These are phyloP conservation scores for Chaitophorus viminalis DNA, from an alignment of 2,888 invertebrate genomes.

Conservation along the genomic window DNA sequence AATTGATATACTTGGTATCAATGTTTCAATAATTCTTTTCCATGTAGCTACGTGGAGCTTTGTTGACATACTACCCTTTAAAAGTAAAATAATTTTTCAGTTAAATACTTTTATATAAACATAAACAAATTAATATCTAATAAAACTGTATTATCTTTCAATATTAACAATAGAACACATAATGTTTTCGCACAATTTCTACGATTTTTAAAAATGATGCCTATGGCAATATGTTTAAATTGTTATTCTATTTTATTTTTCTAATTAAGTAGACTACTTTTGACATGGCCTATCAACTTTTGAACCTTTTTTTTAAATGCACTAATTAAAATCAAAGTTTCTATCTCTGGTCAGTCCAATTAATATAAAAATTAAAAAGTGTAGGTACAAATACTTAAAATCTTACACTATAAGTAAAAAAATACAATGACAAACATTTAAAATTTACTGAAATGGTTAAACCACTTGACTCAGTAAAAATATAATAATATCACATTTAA, in stretches of 20 bases:
- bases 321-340: too few species aligned
- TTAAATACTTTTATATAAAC: not conserved
- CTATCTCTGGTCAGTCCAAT: too few species aligned
- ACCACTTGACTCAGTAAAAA: not conserved
- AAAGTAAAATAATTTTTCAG: not conserved
- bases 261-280: too few species aligned
- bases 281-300: too few species aligned
- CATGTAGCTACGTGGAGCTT: conserved; percentile 22
- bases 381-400: too few species aligned
- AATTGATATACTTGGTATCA: conserved; percentile 19
- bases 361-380: too few species aligned
- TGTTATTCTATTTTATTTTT: too few species aligned
- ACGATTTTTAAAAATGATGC: not conserved
- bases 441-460: not conserved
- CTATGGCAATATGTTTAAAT: not conserved
- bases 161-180: not conserved
- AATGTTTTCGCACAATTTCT: not conserved
- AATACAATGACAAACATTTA: not conserved
- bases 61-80: conserved; percentile 30
- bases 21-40: conserved; percentile 24
- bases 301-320: too few species aligned
- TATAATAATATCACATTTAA: not conserved
- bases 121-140: not conserved
- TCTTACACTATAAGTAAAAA: not conserved
- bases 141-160: not conserved